A percentile compares a stretch with the other conserved stretches of the same genome.
phyloP scores from a whole-genome alignment of 2,113 vertebrate genomes.

The Mesembrinibis cayennensis region DNA sequence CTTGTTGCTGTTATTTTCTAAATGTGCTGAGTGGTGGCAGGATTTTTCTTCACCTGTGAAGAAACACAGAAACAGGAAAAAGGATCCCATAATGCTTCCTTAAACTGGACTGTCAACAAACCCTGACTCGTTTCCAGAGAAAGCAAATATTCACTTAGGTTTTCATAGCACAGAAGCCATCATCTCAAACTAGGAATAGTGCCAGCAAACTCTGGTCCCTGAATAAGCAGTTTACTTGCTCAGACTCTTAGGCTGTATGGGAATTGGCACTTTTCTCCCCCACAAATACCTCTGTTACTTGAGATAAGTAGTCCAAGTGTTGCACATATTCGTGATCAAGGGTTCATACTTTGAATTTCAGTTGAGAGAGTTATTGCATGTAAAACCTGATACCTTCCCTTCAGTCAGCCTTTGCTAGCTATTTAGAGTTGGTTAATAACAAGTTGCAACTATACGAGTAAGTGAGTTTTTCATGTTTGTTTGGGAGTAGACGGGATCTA shows the following conservation, averaged over 20 bases:
- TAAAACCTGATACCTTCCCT: not conserved
- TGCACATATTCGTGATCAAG: not conserved
- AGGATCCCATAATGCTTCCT: not conserved
- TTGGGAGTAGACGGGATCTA: not conserved
- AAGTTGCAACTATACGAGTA: not conserved
- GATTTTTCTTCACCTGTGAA: not conserved
- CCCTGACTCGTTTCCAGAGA: not conserved
- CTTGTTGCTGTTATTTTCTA: not conserved
- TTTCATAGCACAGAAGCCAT: constrained; percentile 8
- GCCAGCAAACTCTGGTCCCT: constrained; percentile 3
- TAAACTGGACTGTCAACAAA: not conserved
- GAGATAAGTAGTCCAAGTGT: not conserved
- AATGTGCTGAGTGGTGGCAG: not conserved
- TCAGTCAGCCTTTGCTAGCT: not conserved
- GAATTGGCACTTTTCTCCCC: not conserved
- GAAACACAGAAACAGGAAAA: not conserved
- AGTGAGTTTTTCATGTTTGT: not conserved
- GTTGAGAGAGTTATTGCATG: not conserved
- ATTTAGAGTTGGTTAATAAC: not conserved
- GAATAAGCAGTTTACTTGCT: not conserved
- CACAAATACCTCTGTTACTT: not conserved
- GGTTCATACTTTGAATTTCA: constrained; percentile 28
- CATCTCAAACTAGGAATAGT: not conserved
- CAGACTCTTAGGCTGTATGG: not conserved
- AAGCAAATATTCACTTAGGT: not conserved